A percentile compares a stretch with the other conserved stretches of the same genome.
Conservation (phyloP, 2,797 vertebrate genomes). For the Halcyon chelicuti region DNA sequence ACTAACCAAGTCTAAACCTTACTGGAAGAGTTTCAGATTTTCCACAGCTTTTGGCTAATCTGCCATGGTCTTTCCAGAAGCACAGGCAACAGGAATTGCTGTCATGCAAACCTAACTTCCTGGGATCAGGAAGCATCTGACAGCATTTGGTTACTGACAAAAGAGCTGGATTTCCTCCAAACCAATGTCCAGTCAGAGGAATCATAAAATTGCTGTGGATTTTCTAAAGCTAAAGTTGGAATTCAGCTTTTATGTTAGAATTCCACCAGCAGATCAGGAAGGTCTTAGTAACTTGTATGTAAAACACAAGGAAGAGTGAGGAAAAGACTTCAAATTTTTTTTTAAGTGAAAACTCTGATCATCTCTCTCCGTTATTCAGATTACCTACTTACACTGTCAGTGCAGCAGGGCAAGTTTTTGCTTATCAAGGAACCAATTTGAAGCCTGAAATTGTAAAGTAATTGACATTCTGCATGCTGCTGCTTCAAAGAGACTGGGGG, state of each 20-base stretch:
- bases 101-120: background rate
- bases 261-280: background rate
- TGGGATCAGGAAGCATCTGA: background rate
- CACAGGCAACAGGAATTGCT: background rate
- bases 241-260: background rate
- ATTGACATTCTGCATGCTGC: background rate
- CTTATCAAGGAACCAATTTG: background rate
- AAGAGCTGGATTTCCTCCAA: background rate
- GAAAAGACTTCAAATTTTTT: background rate
- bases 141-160: background rate
- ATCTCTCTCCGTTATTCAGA: background rate
- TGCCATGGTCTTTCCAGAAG: background rate
- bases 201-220: background rate
- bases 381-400: background rate
- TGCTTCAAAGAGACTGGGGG: slow-evolving; percentile 5
- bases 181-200: background rate
- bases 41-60: background rate
- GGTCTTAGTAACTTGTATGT: background rate
- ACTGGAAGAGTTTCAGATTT: background rate
- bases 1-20: background rate
- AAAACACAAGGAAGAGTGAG: background rate
- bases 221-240: background rate
- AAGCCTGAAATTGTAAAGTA: slow-evolving; percentile 36
- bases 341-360: background rate
- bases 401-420: background rate